A percentile compares a stretch with the other conserved stretches of the same genome.
These are phyloP conservation scores for Hypolimnas misippus DNA, from an alignment of 2,888 invertebrate genomes.

Conservation along the genomic window DNA sequence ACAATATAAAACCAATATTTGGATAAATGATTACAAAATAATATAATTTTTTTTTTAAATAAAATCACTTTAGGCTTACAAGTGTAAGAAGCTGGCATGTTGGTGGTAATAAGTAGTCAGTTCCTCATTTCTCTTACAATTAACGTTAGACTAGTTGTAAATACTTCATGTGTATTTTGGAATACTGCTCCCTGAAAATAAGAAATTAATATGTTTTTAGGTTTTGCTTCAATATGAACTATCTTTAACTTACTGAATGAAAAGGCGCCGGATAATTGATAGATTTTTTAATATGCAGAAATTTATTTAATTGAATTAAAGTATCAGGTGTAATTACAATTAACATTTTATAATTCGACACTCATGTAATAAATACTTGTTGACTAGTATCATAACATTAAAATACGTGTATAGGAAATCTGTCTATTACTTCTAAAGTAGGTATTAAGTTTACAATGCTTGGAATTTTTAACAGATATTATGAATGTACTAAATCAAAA, in stretches of 20 bases:
- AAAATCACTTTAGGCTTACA: conserved; percentile 69
- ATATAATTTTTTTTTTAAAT: conserved; percentile 33
- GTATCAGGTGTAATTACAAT: conserved; percentile 74
- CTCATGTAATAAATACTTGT: conserved; percentile 74
- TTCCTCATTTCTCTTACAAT: conserved; percentile 77
- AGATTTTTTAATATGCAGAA: conserved; percentile 69
- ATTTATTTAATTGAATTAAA: conserved; percentile 80
- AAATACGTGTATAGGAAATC: conserved; percentile 35
- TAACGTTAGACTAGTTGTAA: conserved; percentile 73
- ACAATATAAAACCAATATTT: conserved; percentile 6
- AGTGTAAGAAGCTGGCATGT: conserved; percentile 63
- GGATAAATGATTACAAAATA: conserved; percentile 31
- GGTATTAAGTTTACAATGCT: conserved; percentile 7
- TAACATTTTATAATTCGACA: conserved; percentile 70
- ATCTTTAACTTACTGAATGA: conserved; percentile 36
- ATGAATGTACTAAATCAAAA: conserved; percentile 1
- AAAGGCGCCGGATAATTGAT: conserved; percentile 56
- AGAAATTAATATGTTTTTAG: conserved; percentile 54
- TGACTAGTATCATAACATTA: conserved; percentile 67
- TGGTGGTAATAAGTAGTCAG: conserved; percentile 72
- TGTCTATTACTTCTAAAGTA: conserved; percentile 16
- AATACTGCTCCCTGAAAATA: conserved; percentile 82
- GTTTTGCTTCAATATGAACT: conserved; percentile 16
- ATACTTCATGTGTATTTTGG: conserved; percentile 83
- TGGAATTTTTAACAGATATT: neutral